Evolutionary conservation across 2,113 vertebrate species (phyloP), one percentile per base, ranked within the genome.

Genomic region (Actenoides lindsayi): DNA sequence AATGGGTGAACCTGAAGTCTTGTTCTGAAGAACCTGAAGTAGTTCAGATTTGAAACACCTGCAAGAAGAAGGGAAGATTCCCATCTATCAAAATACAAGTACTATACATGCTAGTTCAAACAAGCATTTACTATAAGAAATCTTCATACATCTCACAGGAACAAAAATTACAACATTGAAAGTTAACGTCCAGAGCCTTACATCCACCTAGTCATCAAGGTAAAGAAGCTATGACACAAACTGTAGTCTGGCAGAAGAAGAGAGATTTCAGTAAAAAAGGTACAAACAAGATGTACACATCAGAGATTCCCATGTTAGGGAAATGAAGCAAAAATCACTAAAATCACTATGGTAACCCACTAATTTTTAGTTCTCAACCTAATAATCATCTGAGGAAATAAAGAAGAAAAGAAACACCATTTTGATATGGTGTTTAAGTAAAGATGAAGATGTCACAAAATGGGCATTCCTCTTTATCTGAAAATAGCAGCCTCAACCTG

Each of bases 301-400:
- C 77, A 94, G 80, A 92, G 78, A n/a, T 63, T 91, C 62, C 69
- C 74, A 8, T 78, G 30, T 65, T 51, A 97, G 63, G 16, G 50
- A 96, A 97, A 28, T 82, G 37, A 97, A 92, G 68, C 24, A 94
- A 97, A 46, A 46, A 46, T 42, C 78, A 82, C 96, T 93, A 93
- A 96, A 94, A 96, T 97, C 78, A 82, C 96, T 93, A 93, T 91
- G 62, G 96, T 64, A 98, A 98, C 96, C 12, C 50, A 74, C 59
- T 94, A 87, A 94, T 97, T 97, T 95, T 96, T 96, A 95, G 50
- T 93, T 97, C 78, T 92, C 3, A 48, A 85, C 84, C 70, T 87
- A 95, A 81, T 56, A 63, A 93, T 83, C 82, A 83, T 75, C 59
- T 24, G 57, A 93, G 50, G 79, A 97, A 96, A 96, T 88, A 91